Base-by-base conservation (phyloP, 1,140 invertebrate genomes). In the Drosophila erecta region DNA sequence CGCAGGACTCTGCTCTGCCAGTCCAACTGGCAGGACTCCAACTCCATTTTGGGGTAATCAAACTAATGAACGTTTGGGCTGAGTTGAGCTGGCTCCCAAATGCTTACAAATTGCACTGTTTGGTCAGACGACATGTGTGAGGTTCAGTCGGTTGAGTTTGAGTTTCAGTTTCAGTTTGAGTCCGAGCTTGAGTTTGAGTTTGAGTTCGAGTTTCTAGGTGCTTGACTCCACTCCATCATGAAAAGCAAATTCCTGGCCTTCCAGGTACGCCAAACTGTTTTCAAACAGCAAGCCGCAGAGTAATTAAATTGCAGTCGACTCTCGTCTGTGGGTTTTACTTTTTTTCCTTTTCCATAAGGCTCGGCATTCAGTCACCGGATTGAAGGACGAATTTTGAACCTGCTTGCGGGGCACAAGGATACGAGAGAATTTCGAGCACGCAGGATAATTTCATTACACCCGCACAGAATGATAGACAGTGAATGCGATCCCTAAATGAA, bases 301-400 rank as follows among this genome's bases (percentile, higher is more conserved):
- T 86, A 86, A 86, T 86, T 86, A 87, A 86, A 86, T 86, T 86
- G 69, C 79, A 76, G 46, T 47, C 44, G 41, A 64, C 58, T 62
- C 58, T 54, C 62, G 50, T 72, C 66, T 46, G 69, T 8, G 58
- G 66, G 11, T 57, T 43, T 33, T 17, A 17, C 33, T 38, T 62
- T 47, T 46, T 57, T 17, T 17, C 1, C 17, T 17, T 17, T 17
- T 17, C 17, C 17, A 37, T 72, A 15, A 55, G 70, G 49, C 71
- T 44, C 33, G 43, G 49, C 24, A 38, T 44, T 12, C 49, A 57
- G 37, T 41, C 24, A 40, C 44, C 17, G 24, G 27, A 55, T 55
- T 71, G 75, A 87, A 86, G 81, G 70, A 81, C 78, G 81, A 76
- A 87, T 86, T 72, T 87, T 86, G 75, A 83, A 83, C 83, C 62